phyloP scores from a whole-genome alignment of 2,888 invertebrate genomes.

The Synergus gifuensis region DNA sequence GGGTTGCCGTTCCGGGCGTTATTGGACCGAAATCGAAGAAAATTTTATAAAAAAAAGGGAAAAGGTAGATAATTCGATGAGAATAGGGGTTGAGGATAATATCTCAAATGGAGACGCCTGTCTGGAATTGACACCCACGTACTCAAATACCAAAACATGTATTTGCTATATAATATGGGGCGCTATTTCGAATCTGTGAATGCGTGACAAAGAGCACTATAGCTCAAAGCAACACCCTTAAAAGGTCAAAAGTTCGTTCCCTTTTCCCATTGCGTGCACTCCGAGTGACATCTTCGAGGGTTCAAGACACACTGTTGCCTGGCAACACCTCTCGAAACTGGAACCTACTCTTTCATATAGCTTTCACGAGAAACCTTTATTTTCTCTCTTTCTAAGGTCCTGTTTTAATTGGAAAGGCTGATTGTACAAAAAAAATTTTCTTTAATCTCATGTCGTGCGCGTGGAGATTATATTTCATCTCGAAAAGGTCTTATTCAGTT shows the following conservation, averaged over 20 bases:
- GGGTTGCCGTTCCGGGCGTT: background rate
- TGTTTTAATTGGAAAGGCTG: constrained; percentile 38
- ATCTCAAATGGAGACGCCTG: background rate
- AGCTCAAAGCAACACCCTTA: constrained; percentile 60
- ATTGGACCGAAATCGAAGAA: constrained; percentile 9
- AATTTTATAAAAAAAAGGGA: background rate
- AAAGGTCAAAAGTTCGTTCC: constrained; percentile 71
- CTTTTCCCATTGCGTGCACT: constrained; percentile 55
- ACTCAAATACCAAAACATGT: background rate
- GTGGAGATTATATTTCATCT: no score
- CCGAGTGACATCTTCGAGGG: constrained; percentile 48
- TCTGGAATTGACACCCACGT: background rate
- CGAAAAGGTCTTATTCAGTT: background rate
- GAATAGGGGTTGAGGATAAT: background rate
- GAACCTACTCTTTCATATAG: constrained; percentile 49
- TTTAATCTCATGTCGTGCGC: constrained; percentile 1
- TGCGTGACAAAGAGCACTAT: constrained; percentile 49
- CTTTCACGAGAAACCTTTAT: constrained; percentile 53
- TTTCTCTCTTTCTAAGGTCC: constrained; percentile 6
- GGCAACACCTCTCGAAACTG: constrained; percentile 46
- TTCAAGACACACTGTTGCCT: constrained; percentile 56
- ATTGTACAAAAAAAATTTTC: constrained; percentile 12
- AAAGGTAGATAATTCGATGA: background rate
- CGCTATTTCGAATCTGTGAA: background rate
- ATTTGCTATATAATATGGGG: background rate